phyloP scores from a whole-genome alignment of 2,113 vertebrate species.

The Nymphicus hollandicus region DNA sequence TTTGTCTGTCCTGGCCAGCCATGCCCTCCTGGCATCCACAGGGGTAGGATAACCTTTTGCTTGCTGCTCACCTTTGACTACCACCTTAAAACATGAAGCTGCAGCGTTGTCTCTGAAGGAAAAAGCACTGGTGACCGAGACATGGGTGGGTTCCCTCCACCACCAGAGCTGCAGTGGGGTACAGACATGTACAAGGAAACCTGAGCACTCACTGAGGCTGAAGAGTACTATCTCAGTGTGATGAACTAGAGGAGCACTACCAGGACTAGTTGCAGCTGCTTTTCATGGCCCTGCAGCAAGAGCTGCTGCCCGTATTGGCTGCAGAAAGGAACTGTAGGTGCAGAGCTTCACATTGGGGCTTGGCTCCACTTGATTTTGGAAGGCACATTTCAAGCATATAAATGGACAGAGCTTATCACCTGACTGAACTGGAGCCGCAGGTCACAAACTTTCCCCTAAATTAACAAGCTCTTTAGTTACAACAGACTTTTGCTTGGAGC shows the following conservation, averaged over 20 bases:
- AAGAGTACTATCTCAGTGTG: too few species aligned
- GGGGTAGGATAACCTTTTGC: neutral
- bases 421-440: neutral
- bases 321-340: accelerated
- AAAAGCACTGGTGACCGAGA: neutral
- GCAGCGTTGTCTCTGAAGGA: neutral
- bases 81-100: neutral
- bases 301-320: accelerated
- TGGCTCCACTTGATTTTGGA: neutral
- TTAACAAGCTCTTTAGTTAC: neutral
- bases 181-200: neutral
- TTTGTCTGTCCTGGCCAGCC: neutral
- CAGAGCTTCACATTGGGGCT: neutral
- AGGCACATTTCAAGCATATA: neutral
- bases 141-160: accelerated
- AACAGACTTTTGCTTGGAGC: neutral
- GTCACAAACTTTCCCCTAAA: neutral
- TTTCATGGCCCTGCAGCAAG: neutral
- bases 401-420: neutral
- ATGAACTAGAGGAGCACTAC: accelerated
- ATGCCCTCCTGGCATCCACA: neutral
- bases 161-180: accelerated
- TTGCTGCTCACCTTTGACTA: neutral
- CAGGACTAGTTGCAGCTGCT: too few species aligned
- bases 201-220: neutral